Evolutionary conservation across 2,888 invertebrate species (phyloP), one percentile per base, ranked within the genome.

Genomic region (Tachystola acroxantha): DNA sequence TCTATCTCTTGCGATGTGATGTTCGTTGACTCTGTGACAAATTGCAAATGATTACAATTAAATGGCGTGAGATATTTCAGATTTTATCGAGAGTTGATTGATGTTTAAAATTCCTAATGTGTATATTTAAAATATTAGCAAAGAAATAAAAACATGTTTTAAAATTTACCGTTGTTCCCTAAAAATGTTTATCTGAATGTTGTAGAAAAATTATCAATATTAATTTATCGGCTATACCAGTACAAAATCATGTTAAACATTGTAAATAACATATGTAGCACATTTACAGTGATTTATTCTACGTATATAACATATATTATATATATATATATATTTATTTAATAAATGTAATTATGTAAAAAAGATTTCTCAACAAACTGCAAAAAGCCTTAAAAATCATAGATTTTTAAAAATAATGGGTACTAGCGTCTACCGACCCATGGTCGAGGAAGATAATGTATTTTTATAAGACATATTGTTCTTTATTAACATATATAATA

Each of bases 401-500:
- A 82, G 84, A 84, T 84, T 84, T 85, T 84, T 82, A 77, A 80
- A 65, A 52, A 65, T 63, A 70, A 75, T 81, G 76, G 80, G 80
- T 80, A 81, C 81, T 82, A 82, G 81, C 74, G 76, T 72, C 81
- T 74, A 63, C 68, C 67, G 76, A 73, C 70, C 61, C 47, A 61
- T 55, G 72, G 75, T 64, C 75, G 67, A 63, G 50, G 60, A 59
- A 71, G 79, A 71, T 77, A 70, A 82, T 84, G 82, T 85, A 85
- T 85, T 85, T 85, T 85, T 85, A 81, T 84, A 84, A 79, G 81
- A 66, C 75, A 80, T 84, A 82, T 85, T 82, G 80, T 80, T 80
- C 80, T 85, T 81, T 81, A 84, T 79, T 84, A 84, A 84, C 84
- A 84, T 85, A 84, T 84, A 73, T 74, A 72, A 85, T 85, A 84